Evolutionary conservation across 2,113 vertebrate species (phyloP), one percentile per base, ranked within the genome.

Genomic region (Eclectus roratus): DNA sequence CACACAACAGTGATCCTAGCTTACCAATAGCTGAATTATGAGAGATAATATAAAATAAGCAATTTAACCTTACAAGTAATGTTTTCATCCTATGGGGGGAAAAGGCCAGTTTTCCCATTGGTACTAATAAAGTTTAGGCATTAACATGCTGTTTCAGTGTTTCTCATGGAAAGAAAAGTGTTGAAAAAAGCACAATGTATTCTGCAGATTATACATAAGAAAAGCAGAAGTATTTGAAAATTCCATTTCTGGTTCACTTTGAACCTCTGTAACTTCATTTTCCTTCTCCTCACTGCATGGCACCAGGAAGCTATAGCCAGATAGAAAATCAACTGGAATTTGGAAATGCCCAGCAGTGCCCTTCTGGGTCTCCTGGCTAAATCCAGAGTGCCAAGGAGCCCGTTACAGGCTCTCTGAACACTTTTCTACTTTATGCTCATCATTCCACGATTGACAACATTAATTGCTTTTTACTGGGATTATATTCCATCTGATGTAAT

Each of bases 141-240:
- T 98, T 96, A 98, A 97, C 98, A 98, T 98, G 98, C 98, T 97
- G 97, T 94, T 98, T 98, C 98, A 98, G 97, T 98, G 98, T 97
- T 98, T 96, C 78, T 96, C 87, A 91, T 92, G 82, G 96, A 94
- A 97, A 98, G 81, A 91, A 86, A 97, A 97, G 95, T 95, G 96
- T 97, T 97, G 83, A 89, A 96, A 97, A 97, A 97, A 97, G 95
- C 95, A 97, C 96, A 91, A 97, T 29, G 76, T 88, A 89, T 94
- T 97, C 72, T 96, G 96, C 93, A 97, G 96, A 83, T 88, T 96
- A 97, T 68, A 98, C 88, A 96, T 2, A 97, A 94, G 94, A 95
- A 98, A 97, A 96, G 95, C 93, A 93, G 97, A 97, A 97, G 63
- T 90, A 96, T 90, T 92, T 96, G 93, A 97, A 97, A 97, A 96